Evolutionary conservation across 2,797 vertebrate species (phyloP).

Genomic region (Scomberomorus guttatus): DNA sequence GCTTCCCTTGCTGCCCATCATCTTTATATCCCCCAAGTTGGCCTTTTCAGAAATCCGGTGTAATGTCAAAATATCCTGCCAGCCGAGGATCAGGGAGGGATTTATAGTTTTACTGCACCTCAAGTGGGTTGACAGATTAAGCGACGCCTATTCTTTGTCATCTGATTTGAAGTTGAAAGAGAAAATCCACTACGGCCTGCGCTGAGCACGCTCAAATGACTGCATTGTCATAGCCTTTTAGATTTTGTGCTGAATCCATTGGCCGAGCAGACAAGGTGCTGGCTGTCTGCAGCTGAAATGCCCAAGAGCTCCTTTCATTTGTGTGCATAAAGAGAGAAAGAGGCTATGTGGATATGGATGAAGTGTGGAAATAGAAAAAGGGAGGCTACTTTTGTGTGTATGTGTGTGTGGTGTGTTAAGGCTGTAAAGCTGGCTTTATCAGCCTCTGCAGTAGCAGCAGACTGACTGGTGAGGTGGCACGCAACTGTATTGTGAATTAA

Average conservation of each 20-base stretch:
- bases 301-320: slow-evolving; percentile 37
- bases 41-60: slow-evolving; percentile 76
- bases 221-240: slow-evolving; percentile 28
- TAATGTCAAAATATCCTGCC: slow-evolving; percentile 74
- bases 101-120: slow-evolving; percentile 58
- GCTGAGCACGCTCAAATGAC: slow-evolving; percentile 23
- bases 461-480: slow-evolving; percentile 46
- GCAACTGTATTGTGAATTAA: slow-evolving; percentile 61
- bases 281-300: slow-evolving; percentile 32
- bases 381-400: slow-evolving; percentile 7
- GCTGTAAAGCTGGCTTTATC: slow-evolving; percentile 54
- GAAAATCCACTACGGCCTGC: slow-evolving; percentile 25
- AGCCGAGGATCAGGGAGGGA: slow-evolving; percentile 64
- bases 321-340: slow-evolving; percentile 12
- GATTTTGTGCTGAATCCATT: slow-evolving; percentile 12
- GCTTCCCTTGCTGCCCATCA: slow-evolving; percentile 63
- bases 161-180: slow-evolving; percentile 56
- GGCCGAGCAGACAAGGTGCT: slow-evolving; percentile 26
- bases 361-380: neutral
- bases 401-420: neutral
- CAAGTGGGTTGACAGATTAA: slow-evolving; percentile 71
- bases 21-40: slow-evolving; percentile 63
- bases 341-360: slow-evolving; percentile 11
- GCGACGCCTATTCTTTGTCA: slow-evolving; percentile 56
- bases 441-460: slow-evolving; percentile 44